Conservation (phyloP, 1,140 invertebrate species). For the Dryas iulia region DNA sequence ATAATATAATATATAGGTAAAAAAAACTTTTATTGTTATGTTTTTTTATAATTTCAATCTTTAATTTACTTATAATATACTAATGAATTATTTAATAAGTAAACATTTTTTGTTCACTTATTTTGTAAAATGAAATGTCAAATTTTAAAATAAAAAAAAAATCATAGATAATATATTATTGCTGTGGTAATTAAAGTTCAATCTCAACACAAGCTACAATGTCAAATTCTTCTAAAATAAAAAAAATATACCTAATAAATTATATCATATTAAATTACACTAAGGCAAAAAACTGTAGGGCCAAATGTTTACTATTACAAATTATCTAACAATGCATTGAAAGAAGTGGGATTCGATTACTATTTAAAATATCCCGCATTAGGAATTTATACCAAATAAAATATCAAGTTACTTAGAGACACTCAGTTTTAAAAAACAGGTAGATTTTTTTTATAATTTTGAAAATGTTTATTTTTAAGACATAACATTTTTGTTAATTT, state of each 20-base stretch:
- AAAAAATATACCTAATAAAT: not conserved
- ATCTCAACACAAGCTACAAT: not conserved
- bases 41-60: too few species aligned
- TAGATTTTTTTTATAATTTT: slow-evolving; percentile 27
- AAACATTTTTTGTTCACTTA: too few species aligned
- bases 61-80: too few species aligned
- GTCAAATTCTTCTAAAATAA: too few species aligned
- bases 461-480: not conserved
- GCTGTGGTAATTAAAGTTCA: too few species aligned
- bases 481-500: too few species aligned
- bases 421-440: slow-evolving; percentile 28
- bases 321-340: slow-evolving; percentile 63
- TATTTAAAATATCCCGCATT: slow-evolving; percentile 42
- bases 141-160: too few species aligned
- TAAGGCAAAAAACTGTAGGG: slow-evolving; percentile 47
- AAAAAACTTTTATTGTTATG: too few species aligned
- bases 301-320: slow-evolving; percentile 74
- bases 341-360: slow-evolving; percentile 45
- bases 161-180: too few species aligned
- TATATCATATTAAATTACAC: slow-evolving; percentile 35
- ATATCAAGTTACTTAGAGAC: slow-evolving; percentile 62
- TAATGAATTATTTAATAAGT: too few species aligned
- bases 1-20: not conserved
- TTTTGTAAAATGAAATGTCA: too few species aligned
- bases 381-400: slow-evolving; percentile 47